A percentile compares a stretch with the other conserved stretches of the same genome.
Conservation (phyloP, 1,140 invertebrate species). For the Drosophila saltans region DNA sequence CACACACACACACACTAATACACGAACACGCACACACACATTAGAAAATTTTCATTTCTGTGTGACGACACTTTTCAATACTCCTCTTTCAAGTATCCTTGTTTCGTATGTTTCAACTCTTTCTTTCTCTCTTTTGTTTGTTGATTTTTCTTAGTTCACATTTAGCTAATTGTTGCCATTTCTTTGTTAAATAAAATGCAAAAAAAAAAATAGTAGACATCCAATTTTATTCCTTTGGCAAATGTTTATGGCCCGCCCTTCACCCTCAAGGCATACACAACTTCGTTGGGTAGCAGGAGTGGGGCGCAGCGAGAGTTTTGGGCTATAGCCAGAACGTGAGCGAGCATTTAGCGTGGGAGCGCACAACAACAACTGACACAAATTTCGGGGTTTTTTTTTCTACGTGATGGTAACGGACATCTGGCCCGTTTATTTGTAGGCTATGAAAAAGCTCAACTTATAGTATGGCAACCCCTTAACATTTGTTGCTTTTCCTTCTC, state of each 20-base stretch:
- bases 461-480: constrained; percentile 1
- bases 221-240: not conserved
- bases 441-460: not conserved
- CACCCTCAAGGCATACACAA: constrained; percentile 43
- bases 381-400: constrained; percentile 18
- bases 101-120: not conserved
- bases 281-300: constrained; percentile 32
- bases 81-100: not conserved
- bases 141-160: not conserved
- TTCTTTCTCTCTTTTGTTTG: not conserved
- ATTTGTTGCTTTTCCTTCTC: not conserved
- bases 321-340: constrained; percentile 20
- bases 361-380: constrained; percentile 59
- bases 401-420: not conserved
- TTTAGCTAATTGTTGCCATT: not conserved
- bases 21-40: constrained; percentile 2
- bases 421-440: constrained; percentile 17
- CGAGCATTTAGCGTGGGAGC: constrained; percentile 46
- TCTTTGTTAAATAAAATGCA: not conserved
- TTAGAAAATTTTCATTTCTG: constrained; percentile 57
- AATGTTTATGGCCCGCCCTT: constrained; percentile 31
- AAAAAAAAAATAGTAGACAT: not conserved
- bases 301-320: constrained; percentile 27
- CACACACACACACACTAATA: constrained; percentile 6
- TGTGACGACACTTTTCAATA: constrained; percentile 49